Evolutionary conservation across 2,888 invertebrate genomes (phyloP), one percentile per base, ranked within the genome.

Genomic region (Tanypteryx hageni): DNA sequence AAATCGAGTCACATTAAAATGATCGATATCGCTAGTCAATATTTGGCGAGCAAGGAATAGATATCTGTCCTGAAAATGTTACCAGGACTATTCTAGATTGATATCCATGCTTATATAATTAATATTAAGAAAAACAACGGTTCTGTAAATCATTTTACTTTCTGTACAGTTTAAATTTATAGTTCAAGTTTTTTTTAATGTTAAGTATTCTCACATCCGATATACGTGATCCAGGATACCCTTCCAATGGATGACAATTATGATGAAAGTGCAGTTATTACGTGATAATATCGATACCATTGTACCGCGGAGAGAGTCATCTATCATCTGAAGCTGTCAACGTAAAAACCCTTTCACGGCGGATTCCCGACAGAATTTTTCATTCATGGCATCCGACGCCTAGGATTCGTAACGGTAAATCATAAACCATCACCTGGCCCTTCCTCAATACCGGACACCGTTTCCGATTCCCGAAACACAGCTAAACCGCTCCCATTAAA

Each of bases 261-360:
- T 76, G 22, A 76, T 76, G 22, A 76, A 76, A 13, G 76, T 27
- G 22, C 76, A 22, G 76, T 76, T 76, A 76, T 76, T 76, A 76
- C 22, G 22, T 27, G 76, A 76, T 76, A 76, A 76, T 76, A 22
- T 22, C 27, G 22, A 76, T 27, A 4, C 76, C 18, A 76, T 76
- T 76, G 76, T 76, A 76, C 13, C 76, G 76, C 22, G 13, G 44
- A 44, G 44, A 44, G 9, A 22, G 13, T 22, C 76, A 76, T 76
- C 27, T 22, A 76, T 76, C 22, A 76, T 76, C 22, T 27, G 76
- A 27, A 14, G 76, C 76, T 76, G 76, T 76, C 76, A 76, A 10
- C 76, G 76, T 76, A 76, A 11, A 76, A 76, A 76, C 76, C 22
- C 76, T 27, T 27, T 76, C 10, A n/a, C 68, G 18, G 9, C 9